Evolutionary conservation across 2,888 invertebrate species (phyloP).

Genomic region (Patella ulyssiponensis): DNA sequence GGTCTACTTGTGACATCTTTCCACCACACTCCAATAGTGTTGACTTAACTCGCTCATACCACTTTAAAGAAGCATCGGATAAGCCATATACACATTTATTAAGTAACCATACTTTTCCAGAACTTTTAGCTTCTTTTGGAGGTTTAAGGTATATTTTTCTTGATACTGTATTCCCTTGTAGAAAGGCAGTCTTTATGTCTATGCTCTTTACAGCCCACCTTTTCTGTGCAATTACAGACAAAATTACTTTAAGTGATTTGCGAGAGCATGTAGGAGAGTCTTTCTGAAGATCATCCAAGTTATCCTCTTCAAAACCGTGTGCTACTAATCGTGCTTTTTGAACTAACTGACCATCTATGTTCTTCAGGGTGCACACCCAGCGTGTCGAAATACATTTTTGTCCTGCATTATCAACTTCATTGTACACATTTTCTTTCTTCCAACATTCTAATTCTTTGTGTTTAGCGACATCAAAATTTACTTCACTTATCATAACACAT

Average conservation of each 20-base stretch:
- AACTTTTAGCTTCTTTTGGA: conserved; percentile 6
- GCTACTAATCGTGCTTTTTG: not conserved
- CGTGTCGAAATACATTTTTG: too few relatives aligned
- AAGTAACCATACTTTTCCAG: conserved; percentile 14
- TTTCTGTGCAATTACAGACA: conserved; percentile 13
- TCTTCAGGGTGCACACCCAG: too few relatives aligned
- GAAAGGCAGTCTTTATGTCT: conserved; percentile 10
- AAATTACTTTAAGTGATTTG: not conserved
- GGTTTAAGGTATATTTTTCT: conserved; percentile 2
- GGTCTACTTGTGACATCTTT: conserved; percentile 11
- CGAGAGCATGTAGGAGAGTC: not conserved
- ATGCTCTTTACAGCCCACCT: conserved; percentile 12
- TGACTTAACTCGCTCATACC: conserved; percentile 17
- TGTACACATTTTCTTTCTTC: conserved; percentile 8
- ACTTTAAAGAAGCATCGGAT: conserved; percentile 20
- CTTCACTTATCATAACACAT: not conserved
- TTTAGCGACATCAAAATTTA: conserved; percentile 1
- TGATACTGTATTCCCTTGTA: conserved; percentile 12
- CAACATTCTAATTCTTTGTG: not conserved
- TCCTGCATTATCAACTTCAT: not conserved
- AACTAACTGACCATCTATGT: not conserved
- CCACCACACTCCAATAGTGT: not conserved
- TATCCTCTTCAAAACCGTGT: not conserved
- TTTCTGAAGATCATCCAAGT: not conserved
- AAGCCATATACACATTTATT: conserved; percentile 18